These are phyloP conservation scores for Seira ritae DNA, from an alignment of 2,888 invertebrate genomes.

Conservation along the genomic window DNA sequence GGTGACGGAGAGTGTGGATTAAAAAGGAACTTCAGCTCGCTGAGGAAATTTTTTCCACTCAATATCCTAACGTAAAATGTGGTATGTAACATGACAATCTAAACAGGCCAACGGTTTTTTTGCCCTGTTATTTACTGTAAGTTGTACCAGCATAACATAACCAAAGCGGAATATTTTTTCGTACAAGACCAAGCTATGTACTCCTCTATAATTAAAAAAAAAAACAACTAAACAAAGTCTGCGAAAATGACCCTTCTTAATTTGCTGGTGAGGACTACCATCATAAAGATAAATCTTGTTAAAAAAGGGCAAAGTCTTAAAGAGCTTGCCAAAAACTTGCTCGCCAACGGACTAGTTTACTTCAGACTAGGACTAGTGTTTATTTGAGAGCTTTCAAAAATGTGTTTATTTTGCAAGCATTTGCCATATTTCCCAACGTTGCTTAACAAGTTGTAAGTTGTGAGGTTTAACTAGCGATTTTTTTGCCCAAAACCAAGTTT, in stretches of 20 bases:
- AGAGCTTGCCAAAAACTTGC: not conserved
- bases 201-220: too few species aligned
- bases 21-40: not conserved
- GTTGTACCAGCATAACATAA: not conserved
- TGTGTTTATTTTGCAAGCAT: not conserved
- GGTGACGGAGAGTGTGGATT: slow-evolving; percentile 40
- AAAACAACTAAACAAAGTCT: not conserved
- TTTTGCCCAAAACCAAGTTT: not conserved
- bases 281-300: not conserved
- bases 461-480: too few species aligned
- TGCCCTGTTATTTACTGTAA: too few species aligned
- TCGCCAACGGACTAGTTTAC: too few species aligned
- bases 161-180: not conserved
- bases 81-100: too few species aligned
- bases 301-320: not conserved
- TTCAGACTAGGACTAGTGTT: too few species aligned
- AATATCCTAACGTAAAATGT: too few species aligned
- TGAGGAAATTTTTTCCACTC: not conserved
- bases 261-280: not conserved
- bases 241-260: not conserved
- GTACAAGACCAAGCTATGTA: too few species aligned
- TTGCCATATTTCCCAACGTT: not conserved
- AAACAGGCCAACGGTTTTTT: too few species aligned
- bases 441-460: not conserved
- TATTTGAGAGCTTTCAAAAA: too few species aligned